A percentile compares a stretch with the other conserved stretches of the same genome.
These are phyloP conservation scores for Agrochola lota DNA, from an alignment of 2,888 invertebrate species.

Conservation along the genomic window DNA sequence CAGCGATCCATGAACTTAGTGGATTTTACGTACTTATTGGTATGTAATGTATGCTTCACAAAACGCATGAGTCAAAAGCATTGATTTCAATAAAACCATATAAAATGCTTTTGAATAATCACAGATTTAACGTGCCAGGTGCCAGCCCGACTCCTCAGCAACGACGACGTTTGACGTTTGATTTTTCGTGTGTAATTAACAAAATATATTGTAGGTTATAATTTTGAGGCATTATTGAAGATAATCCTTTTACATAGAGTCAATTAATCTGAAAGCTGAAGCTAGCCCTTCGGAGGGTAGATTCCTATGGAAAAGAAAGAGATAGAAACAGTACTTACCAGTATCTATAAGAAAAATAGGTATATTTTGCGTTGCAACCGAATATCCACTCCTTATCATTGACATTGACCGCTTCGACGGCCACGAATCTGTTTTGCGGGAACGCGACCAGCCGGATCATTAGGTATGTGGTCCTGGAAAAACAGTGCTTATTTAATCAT, in stretches of 20 bases:
- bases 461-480: conserved; percentile 88
- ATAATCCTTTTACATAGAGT: not conserved
- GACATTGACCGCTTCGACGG: conserved; percentile 92
- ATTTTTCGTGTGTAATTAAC: too few relatives aligned
- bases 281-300: not conserved
- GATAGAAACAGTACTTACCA: conserved; percentile 86
- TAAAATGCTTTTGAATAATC: not conserved
- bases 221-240: too few relatives aligned
- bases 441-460: conserved; percentile 91
- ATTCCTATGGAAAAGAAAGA: not conserved
- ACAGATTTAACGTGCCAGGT: not conserved
- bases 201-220: too few relatives aligned
- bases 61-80: not conserved
- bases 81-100: not conserved
- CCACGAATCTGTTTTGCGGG: conserved; percentile 90
- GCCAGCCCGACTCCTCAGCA: too few relatives aligned
- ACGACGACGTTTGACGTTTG: too few relatives aligned
- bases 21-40: not conserved
- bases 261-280: not conserved
- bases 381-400: conserved; percentile 94
- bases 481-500: conserved; percentile 26
- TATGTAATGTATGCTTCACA: not conserved
- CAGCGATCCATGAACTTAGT: too few relatives aligned
- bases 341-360: conserved; percentile 89
- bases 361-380: conserved; percentile 92